Evolutionary conservation across 2,888 invertebrate genomes (phyloP).

Genomic region (Caenorhabditis parvicauda): DNA sequence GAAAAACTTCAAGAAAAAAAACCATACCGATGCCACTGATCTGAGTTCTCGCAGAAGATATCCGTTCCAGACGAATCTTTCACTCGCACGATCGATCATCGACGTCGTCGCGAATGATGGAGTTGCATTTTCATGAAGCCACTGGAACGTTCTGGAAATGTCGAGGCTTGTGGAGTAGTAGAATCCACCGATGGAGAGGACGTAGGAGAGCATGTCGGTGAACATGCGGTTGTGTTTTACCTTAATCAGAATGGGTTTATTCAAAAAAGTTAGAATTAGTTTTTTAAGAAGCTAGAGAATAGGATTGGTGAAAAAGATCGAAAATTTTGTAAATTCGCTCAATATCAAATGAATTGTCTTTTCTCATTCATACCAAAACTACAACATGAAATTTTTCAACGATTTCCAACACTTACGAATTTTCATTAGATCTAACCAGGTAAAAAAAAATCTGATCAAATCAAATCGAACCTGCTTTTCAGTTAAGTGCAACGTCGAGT

Average conservation of each 20-base stretch:
- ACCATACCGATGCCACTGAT: conserved; percentile 28
- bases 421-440: background rate
- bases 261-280: no score
- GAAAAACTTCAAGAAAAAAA: background rate
- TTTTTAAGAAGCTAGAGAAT: background rate
- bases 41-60: conserved; percentile 67
- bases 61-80: conserved; percentile 89
- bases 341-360: background rate
- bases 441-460: no score
- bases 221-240: conserved; percentile 77
- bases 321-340: no score
- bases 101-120: conserved; percentile 41
- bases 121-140: conserved; percentile 63
- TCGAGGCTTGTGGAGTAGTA: conserved; percentile 82
- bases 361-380: background rate
- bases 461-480: conserved; percentile 76
- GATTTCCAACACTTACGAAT: background rate
- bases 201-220: conserved; percentile 79
- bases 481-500: conserved; percentile 80
- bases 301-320: no score
- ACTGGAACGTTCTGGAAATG: conserved; percentile 36
- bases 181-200: conserved; percentile 80
- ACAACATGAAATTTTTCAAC: no score
- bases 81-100: conserved; percentile 70
- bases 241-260: no score